These are phyloP conservation scores for Plectrocnemia conspersa DNA, from an alignment of 1,140 invertebrate species.

Conservation along the genomic window DNA sequence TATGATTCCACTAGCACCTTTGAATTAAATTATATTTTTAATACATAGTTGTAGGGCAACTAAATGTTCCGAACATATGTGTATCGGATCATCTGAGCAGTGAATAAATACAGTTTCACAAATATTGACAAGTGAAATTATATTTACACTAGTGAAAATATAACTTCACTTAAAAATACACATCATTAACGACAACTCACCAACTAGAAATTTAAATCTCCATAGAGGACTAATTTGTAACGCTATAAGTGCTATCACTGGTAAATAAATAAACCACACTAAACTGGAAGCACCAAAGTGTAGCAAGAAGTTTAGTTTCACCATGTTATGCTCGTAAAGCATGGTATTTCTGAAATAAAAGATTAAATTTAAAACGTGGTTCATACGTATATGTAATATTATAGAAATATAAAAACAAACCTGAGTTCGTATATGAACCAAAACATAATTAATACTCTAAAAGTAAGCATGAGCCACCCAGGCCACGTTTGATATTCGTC, in stretches of 20 bases:
- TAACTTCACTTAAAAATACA: too few relatives aligned
- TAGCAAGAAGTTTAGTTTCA: slow-evolving; percentile 87
- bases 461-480: slow-evolving; percentile 85
- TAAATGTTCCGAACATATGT: slow-evolving; percentile 4
- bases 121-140: too few relatives aligned
- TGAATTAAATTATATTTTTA: too few relatives aligned
- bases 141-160: too few relatives aligned
- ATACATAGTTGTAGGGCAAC: too few relatives aligned
- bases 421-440: slow-evolving; percentile 93
- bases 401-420: slow-evolving; percentile 1
- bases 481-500: slow-evolving; percentile 97
- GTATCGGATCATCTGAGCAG: too few relatives aligned
- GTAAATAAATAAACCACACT: slow-evolving; percentile 97
- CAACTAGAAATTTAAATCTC: slow-evolving; percentile 90
- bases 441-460: slow-evolving; percentile 85
- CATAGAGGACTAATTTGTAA: slow-evolving; percentile 90
- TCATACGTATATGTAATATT: background rate
- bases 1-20: too few relatives aligned
- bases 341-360: slow-evolving; percentile 65
- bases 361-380: slow-evolving; percentile 11
- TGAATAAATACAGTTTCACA: too few relatives aligned
- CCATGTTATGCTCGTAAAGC: slow-evolving; percentile 85
- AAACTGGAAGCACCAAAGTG: slow-evolving; percentile 96
- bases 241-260: slow-evolving; percentile 88
- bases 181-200: slow-evolving; percentile 66